These are phyloP conservation scores for Phylloscopus whistleri DNA, from an alignment of 2,113 vertebrate species.

Conservation along the genomic window DNA sequence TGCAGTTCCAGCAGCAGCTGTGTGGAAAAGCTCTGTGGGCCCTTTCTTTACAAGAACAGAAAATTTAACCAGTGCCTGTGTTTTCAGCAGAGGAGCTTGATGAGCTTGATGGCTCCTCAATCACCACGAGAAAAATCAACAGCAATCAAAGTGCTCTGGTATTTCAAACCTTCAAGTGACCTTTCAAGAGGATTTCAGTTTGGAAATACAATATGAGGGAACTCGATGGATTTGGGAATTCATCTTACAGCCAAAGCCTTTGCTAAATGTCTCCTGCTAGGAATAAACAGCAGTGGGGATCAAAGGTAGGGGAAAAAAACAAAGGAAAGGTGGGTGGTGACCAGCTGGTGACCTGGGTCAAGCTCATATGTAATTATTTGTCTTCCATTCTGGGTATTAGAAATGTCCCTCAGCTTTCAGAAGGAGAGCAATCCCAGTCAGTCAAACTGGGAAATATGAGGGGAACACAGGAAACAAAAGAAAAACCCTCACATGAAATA, in stretches of 20 bases:
- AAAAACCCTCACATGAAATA: background rate
- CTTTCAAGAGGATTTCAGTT: slow-evolving; percentile 27
- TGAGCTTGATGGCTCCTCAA: background rate
- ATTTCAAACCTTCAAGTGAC: slow-evolving; percentile 22
- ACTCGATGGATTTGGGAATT: background rate
- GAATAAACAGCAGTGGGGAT: slow-evolving; percentile 3
- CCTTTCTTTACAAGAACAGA: background rate
- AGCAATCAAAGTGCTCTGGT: background rate
- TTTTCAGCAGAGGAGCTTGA: background rate
- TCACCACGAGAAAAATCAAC: background rate
- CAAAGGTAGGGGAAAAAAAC: background rate
- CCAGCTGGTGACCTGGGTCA: background rate
- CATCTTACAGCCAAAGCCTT: slow-evolving; percentile 16
- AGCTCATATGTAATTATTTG: background rate
- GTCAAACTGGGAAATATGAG: background rate
- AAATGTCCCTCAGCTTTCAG: background rate
- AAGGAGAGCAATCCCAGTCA: background rate
- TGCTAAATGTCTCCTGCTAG: slow-evolving; percentile 35
- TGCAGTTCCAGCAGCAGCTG: background rate
- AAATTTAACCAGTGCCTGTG: background rate
- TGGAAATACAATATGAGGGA: slow-evolving; percentile 7
- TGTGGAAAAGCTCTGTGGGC: background rate
- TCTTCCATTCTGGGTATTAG: background rate
- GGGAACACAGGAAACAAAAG: background rate
- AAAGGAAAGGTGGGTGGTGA: background rate